These are phyloP conservation scores for Drosophila mercatorum DNA, from an alignment of 2,888 invertebrate genomes.

Conservation along the genomic window DNA sequence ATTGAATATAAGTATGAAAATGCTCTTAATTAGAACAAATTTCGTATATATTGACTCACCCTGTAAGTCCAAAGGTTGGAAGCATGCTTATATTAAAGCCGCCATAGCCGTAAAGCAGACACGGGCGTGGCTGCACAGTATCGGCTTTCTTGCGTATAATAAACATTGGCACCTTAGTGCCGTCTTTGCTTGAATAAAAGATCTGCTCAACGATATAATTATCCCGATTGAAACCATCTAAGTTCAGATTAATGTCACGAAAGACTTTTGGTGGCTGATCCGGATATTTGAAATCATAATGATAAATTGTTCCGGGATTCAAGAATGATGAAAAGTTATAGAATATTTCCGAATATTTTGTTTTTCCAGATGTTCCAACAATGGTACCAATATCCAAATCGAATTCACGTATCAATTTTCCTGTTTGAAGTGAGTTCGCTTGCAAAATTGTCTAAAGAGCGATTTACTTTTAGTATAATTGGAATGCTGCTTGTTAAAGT, in stretches of 20 bases:
- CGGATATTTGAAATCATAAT: constrained; percentile 90
- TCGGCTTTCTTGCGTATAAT: constrained; percentile 90
- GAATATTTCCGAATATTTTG: constrained; percentile 94
- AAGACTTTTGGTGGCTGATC: constrained; percentile 89
- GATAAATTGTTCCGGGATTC: constrained; percentile 93
- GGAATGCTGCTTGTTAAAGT: background rate
- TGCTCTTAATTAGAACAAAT: background rate
- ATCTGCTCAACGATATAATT: constrained; percentile 94
- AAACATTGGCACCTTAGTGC: constrained; percentile 98
- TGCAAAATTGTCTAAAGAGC: constrained; percentile 90
- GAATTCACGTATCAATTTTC: constrained; percentile 90
- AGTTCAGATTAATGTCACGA: constrained; percentile 91
- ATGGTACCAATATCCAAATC: constrained; percentile 95
- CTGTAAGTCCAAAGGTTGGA: constrained; percentile 94
- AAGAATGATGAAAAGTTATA: constrained; percentile 97
- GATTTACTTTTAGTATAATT: background rate
- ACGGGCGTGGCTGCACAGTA: constrained; percentile 87
- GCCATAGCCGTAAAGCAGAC: constrained; percentile 97
- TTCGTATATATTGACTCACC: constrained; percentile 79
- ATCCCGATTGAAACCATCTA: constrained; percentile 92
- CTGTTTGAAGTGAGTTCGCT: constrained; percentile 90
- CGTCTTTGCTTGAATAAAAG: constrained; percentile 97
- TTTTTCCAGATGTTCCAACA: constrained; percentile 93
- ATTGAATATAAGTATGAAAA: background rate
- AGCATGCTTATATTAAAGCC: constrained; percentile 97